Evolutionary conservation across 2,113 vertebrate species (phyloP), one percentile per base, ranked within the genome.

Genomic region (Typhlomys cinereus): DNA sequence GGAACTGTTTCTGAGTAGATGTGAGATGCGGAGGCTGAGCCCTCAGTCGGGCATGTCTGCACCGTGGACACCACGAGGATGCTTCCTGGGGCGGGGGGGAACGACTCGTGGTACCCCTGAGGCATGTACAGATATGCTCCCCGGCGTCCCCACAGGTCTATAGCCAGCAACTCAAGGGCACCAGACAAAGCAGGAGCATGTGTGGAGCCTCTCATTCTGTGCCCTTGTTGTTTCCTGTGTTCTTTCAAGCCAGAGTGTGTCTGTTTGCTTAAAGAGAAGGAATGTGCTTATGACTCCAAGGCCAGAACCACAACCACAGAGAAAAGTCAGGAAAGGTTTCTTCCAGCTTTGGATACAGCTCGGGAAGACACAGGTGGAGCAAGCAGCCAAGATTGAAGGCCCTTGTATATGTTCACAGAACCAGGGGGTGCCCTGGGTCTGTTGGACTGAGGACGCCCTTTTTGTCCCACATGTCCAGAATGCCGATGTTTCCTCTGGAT

Each of bases 201-300:
- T n/a, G 27, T 7, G 81, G 20, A 34, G 4, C 14, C 10, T 50
- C 39, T 39, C 0, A 1, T 67, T 69, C n/a, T 46, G 27, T 48
- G n/a, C 54, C 14, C 1, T 15, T 66, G 25, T 29, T 64, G 29
- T 50, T 70, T 15, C 41, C 80, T 20, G 41, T 36, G 29, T 39
- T 27, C 18, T 50, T 67, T 15, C n/a, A 46, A 31, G 2, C 1
- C 18, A 20, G 2, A 9, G 50, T 67, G 21, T 52, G n/a, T 90
- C 41, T 52, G 50, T 93, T 39, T 78, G 14, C 91, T 75, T 82
- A 85, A 92, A 78, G 52, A 79, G 50, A 83, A 13, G n/a, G 31
- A 21, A 4, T 67, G 2, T 27, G 13, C 67, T 66, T 41, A 3
- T 41, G 74, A 29, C 61, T 85, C 75, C 36, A 62, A 41, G 41